phyloP scores from a whole-genome alignment of 2,113 vertebrate genomes.

The Pelobates fuscus region DNA sequence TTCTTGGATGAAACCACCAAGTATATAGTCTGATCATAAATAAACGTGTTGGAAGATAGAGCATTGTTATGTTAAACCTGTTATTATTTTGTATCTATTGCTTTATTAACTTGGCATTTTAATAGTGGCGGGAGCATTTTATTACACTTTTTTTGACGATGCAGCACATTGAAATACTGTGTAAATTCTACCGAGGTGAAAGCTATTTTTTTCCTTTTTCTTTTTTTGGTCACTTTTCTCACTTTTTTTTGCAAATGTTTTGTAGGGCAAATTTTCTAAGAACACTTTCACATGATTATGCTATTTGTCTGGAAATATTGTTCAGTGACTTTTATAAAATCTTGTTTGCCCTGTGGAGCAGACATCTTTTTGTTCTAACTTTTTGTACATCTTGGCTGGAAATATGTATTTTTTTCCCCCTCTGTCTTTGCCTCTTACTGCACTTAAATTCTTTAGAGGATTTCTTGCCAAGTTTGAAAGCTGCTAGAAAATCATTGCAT shows the following conservation, averaged over 20 bases:
- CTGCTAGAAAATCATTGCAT: conserved; percentile 81
- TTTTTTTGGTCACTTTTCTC: background rate
- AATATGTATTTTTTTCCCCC: conserved; percentile 65
- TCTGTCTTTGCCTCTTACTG: conserved; percentile 68
- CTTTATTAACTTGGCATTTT: conserved; percentile 77
- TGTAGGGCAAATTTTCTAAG: conserved; percentile 68
- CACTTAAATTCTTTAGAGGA: conserved; percentile 66
- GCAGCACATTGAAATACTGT: conserved; percentile 70
- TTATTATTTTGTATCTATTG: conserved; percentile 69
- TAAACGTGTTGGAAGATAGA: conserved; percentile 70
- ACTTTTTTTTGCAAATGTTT: conserved; percentile 67
- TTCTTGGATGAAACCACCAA: conserved; percentile 71
- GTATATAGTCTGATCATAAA: conserved; percentile 80
- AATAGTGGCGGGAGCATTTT: conserved; percentile 75
- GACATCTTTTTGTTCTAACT: conserved; percentile 63
- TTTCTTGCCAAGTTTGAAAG: conserved; percentile 84
- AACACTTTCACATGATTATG: conserved; percentile 67
- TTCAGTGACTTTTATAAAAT: conserved; percentile 69
- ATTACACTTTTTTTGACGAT: conserved; percentile 71
- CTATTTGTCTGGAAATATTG: conserved; percentile 70
- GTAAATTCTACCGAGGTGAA: conserved; percentile 61
- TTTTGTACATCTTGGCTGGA: conserved; percentile 67
- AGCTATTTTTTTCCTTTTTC: conserved; percentile 48
- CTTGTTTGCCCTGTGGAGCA: conserved; percentile 82
- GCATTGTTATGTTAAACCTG: conserved; percentile 75